These are phyloP conservation scores for Notothenia coriiceps DNA, from an alignment of 2,113 vertebrate genomes.

Conservation along the genomic window DNA sequence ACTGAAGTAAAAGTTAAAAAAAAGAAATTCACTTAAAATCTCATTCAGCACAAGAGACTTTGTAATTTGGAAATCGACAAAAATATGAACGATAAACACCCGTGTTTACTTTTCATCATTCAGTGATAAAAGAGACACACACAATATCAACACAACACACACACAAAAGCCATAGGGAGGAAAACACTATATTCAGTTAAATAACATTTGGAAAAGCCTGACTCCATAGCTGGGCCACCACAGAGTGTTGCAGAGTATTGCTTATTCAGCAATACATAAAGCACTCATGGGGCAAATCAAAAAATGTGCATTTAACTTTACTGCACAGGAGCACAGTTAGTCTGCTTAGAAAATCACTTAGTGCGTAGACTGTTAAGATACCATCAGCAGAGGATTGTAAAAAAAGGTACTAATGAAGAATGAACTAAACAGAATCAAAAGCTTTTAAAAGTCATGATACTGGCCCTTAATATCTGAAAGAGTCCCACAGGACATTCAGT, in stretches of 20 bases:
- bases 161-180: slow-evolving; percentile 31
- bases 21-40: slow-evolving; percentile 18
- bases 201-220: slow-evolving; percentile 60
- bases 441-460: slow-evolving; percentile 4
- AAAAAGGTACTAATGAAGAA: slow-evolving; percentile 2
- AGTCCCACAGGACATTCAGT: slow-evolving; percentile 40
- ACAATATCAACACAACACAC: slow-evolving; percentile 15
- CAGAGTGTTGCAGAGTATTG: slow-evolving; percentile 46
- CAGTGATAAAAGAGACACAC: slow-evolving; percentile 40
- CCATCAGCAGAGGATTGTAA: slow-evolving; percentile 18
- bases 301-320: slow-evolving; percentile 27
- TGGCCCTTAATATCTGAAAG: slow-evolving; percentile 45
- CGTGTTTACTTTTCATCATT: slow-evolving; percentile 52
- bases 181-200: slow-evolving; percentile 12
- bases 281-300: slow-evolving; percentile 23
- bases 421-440: slow-evolving; percentile 29
- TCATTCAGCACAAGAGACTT: slow-evolving; percentile 1
- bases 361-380: background rate
- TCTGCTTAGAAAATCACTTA: background rate
- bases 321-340: slow-evolving; percentile 19
- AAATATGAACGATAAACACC: slow-evolving; percentile 37
- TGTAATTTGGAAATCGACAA: slow-evolving; percentile 25
- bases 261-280: slow-evolving; percentile 57
- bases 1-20: background rate
- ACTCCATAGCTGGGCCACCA: slow-evolving; percentile 74